A percentile compares a stretch with the other conserved stretches of the same genome.
Evolutionary conservation across 2,113 vertebrate genomes (phyloP).

Genomic region (Pungitius pungitius): DNA sequence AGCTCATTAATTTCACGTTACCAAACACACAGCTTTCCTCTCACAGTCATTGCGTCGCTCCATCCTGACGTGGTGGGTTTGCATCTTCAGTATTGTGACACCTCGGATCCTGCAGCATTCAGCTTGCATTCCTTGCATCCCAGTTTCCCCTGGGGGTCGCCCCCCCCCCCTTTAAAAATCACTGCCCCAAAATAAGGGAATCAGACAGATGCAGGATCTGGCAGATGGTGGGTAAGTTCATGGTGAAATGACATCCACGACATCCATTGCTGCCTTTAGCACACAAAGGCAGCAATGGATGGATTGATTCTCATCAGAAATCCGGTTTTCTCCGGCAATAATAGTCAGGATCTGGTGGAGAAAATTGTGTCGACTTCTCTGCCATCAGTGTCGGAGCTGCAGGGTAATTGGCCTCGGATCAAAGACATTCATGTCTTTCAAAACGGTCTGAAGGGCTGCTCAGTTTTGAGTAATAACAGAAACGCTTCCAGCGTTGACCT

Average conservation of each 20-base stretch:
- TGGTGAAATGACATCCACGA: constrained; percentile 32
- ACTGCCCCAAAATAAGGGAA: constrained; percentile 51
- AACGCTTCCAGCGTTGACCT: constrained; percentile 66
- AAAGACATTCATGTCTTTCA: constrained; percentile 65
- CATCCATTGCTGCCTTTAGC: constrained; percentile 12
- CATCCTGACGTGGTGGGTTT: constrained; percentile 32
- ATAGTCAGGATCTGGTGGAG: constrained; percentile 22
- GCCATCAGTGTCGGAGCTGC: constrained; percentile 30
- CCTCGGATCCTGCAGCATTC: constrained; percentile 60
- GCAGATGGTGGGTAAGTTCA: constrained; percentile 55
- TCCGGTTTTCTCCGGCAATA: not conserved
- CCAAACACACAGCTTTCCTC: constrained; percentile 22
- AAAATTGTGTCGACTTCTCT: constrained; percentile 7
- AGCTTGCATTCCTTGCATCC: constrained; percentile 72
- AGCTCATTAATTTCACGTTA: constrained; percentile 18
- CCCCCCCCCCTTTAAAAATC: constrained; percentile 45
- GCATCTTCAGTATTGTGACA: constrained; percentile 73
- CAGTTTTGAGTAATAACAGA: constrained; percentile 77
- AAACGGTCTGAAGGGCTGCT: constrained; percentile 62
- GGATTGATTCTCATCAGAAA: constrained; percentile 5
- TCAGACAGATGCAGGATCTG: constrained; percentile 60
- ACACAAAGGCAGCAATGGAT: constrained; percentile 3
- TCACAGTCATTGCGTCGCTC: not conserved
- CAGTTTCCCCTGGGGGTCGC: constrained; percentile 41
- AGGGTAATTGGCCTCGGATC: constrained; percentile 71